These are phyloP conservation scores for Latheticus oryzae DNA, from an alignment of 2,888 invertebrate species.

Conservation along the genomic window DNA sequence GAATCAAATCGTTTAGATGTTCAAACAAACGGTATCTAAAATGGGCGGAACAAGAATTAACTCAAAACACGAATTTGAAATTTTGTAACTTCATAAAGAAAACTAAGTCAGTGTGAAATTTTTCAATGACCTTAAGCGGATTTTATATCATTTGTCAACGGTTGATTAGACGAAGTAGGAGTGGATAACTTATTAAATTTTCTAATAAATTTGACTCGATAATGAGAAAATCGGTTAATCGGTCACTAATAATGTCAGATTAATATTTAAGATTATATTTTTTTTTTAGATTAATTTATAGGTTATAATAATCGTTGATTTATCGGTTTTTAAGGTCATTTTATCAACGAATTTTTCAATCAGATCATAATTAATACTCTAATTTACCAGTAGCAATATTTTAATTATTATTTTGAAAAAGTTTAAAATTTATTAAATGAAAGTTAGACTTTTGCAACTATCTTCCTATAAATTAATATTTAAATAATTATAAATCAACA, in stretches of 20 bases:
- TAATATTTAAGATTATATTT: conserved; percentile 23
- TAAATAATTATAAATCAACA: no score
- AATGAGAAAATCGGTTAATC: conserved; percentile 28
- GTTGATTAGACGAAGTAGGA: conserved; percentile 16
- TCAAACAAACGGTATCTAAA: conserved; percentile 40
- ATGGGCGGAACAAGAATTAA: conserved; percentile 34
- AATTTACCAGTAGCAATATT: conserved; percentile 8
- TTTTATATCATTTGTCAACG: conserved; percentile 25
- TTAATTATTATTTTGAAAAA: no score
- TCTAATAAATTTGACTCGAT: conserved; percentile 25
- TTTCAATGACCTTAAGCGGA: conserved; percentile 16
- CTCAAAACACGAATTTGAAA: conserved; percentile 20
- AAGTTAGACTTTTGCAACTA: no score
- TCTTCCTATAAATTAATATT: no score
- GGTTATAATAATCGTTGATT: conserved; percentile 26
- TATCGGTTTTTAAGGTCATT: conserved; percentile 21
- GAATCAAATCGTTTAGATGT: conserved; percentile 38
- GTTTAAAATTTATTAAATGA: no score
- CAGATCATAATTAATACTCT: neutral
- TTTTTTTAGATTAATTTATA: conserved; percentile 27
- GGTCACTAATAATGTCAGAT: conserved; percentile 31
- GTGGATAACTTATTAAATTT: conserved; percentile 12
- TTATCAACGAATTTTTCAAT: conserved; percentile 1
- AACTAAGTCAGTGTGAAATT: conserved; percentile 28
- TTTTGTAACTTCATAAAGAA: conserved; percentile 26